phyloP scores from a whole-genome alignment of 53 echinoderm and acorn worm genomes.

The Paelopatides confundens region DNA sequence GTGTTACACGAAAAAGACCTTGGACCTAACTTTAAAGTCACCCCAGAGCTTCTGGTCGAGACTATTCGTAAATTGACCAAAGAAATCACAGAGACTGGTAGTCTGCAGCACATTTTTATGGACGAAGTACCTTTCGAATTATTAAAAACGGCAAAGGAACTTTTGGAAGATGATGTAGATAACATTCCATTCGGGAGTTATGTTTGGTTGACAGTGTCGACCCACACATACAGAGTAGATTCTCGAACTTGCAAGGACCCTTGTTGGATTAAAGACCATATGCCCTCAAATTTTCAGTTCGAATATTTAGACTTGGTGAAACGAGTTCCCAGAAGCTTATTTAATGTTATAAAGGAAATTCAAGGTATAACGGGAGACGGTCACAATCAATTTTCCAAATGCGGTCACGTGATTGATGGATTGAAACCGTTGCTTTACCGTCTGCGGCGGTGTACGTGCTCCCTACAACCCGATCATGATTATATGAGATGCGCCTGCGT shows the following conservation, averaged over 20 bases:
- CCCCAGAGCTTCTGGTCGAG: slow-evolving; percentile 1
- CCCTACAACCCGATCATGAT: background rate
- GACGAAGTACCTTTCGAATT: slow-evolving; percentile 49
- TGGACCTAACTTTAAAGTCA: slow-evolving; percentile 12
- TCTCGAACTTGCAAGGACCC: background rate
- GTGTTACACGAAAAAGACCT: background rate
- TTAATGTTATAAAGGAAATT: slow-evolving; percentile 33
- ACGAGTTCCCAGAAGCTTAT: slow-evolving; percentile 9
- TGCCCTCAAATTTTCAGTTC: slow-evolving; percentile 11
- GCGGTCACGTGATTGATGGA: slow-evolving; percentile 43
- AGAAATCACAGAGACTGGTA: background rate
- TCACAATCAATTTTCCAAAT: slow-evolving; percentile 17
- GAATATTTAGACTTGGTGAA: slow-evolving; percentile 20
- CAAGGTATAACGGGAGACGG: slow-evolving; percentile 25
- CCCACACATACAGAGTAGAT: slow-evolving; percentile 35
- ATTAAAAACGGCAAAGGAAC: slow-evolving; percentile 12
- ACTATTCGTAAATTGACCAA: slow-evolving; percentile 13
- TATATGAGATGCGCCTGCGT: slow-evolving; percentile 14
- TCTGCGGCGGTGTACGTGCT: background rate
- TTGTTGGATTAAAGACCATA: slow-evolving; percentile 8
- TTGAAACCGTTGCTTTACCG: slow-evolving; percentile 32
- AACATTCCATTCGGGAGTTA: background rate
- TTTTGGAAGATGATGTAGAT: background rate
- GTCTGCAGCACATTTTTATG: background rate
- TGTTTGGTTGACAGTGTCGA: slow-evolving; percentile 24